These are phyloP conservation scores for Dryococelus australis DNA, from an alignment of 2,888 invertebrate species.

Conservation along the genomic window DNA sequence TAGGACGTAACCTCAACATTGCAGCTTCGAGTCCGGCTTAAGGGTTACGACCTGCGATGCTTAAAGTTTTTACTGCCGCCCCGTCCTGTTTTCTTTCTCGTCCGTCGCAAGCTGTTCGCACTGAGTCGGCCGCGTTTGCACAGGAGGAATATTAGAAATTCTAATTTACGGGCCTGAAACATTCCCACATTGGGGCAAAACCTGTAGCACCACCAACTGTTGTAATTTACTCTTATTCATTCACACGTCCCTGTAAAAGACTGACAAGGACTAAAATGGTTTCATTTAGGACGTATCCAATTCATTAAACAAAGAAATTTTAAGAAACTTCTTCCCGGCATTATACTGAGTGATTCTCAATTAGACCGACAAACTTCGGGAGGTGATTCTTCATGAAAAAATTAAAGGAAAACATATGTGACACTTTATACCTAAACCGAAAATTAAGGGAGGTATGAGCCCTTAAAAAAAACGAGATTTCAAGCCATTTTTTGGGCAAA, in stretches of 20 bases:
- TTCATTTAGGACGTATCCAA: too few species aligned
- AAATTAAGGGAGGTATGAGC: too few species aligned
- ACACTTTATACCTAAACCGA: too few species aligned
- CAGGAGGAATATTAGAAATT: background rate
- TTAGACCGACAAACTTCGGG: too few species aligned
- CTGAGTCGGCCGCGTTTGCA: background rate
- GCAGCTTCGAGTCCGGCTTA: background rate
- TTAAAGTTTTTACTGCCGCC: background rate
- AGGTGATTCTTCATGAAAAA: too few species aligned
- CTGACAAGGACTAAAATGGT: background rate
- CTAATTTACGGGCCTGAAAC: background rate
- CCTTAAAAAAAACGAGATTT: too few species aligned
- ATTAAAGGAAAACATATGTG: too few species aligned
- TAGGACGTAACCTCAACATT: background rate
- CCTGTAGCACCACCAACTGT: background rate
- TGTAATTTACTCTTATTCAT: background rate
- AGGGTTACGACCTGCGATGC: slow-evolving; percentile 6
- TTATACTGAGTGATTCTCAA: too few species aligned
- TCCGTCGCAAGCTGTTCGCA: background rate
- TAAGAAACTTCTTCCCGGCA: too few species aligned
- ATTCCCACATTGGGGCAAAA: background rate
- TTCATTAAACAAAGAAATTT: too few species aligned
- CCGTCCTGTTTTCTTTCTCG: background rate
- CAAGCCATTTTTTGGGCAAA: too few species aligned
- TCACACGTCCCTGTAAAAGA: background rate